These are phyloP conservation scores for Cephus pygmeus DNA, from an alignment of 2,888 invertebrate species.

Conservation along the genomic window DNA sequence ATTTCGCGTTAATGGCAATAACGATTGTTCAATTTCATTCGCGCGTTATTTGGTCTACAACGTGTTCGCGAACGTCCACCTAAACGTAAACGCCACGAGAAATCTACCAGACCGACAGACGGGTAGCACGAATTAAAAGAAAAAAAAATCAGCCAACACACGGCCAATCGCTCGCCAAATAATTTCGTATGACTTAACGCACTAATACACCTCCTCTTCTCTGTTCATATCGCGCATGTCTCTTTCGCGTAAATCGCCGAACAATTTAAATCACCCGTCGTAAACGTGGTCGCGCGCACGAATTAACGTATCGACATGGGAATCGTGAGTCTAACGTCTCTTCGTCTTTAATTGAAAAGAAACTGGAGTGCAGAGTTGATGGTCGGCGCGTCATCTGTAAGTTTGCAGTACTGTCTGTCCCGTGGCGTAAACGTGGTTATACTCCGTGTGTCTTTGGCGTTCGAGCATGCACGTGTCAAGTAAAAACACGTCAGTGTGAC, in stretches of 20 bases:
- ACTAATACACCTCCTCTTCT: background rate
- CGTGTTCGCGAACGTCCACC: conserved; percentile 43
- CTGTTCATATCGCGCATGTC: conserved; percentile 12
- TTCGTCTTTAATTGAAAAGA: background rate
- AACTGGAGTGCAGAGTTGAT: background rate
- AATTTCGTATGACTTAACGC: background rate
- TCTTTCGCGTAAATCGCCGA: background rate
- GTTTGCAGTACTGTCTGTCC: background rate
- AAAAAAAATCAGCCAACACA: conserved; percentile 29
- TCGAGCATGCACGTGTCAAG: background rate
- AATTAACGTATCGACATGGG: background rate
- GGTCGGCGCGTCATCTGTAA: background rate
- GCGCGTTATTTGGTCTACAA: conserved; percentile 53
- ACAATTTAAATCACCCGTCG: background rate
- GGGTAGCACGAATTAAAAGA: background rate
- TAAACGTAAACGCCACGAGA: conserved; percentile 33
- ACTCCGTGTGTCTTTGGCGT: conserved; percentile 10
- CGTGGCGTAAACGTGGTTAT: background rate
- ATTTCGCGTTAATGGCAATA: conserved; percentile 44
- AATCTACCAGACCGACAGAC: background rate
- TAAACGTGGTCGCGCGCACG: background rate
- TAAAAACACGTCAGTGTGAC: background rate
- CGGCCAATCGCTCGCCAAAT: conserved; percentile 31
- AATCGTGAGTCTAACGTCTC: background rate
- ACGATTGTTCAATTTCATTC: conserved; percentile 54